A percentile compares a stretch with the other conserved stretches of the same genome.
These are phyloP conservation scores for Apis dorsata DNA, from an alignment of 1,140 invertebrate genomes.

Conservation along the genomic window DNA sequence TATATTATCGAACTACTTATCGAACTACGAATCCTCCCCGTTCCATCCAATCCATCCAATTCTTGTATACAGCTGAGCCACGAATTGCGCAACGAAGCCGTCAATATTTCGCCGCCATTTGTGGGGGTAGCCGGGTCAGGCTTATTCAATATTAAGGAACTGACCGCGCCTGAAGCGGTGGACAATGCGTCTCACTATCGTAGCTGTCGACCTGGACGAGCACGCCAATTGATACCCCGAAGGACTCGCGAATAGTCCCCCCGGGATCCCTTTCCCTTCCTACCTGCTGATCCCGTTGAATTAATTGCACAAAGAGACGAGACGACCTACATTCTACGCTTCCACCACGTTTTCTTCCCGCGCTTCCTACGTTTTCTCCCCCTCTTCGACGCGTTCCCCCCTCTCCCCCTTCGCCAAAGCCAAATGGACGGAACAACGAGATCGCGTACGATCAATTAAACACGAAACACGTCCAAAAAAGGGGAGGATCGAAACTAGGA, in stretches of 20 bases:
- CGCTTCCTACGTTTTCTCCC: neutral
- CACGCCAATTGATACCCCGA: slow-evolving; percentile 71
- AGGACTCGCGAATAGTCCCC: slow-evolving; percentile 68
- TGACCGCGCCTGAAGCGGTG: slow-evolving; percentile 42
- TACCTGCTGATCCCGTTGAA: slow-evolving; percentile 39
- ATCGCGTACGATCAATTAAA: neutral
- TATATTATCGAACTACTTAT: too few species aligned
- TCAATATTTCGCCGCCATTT: slow-evolving; percentile 57
- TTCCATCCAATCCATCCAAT: neutral
- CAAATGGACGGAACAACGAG: too few species aligned
- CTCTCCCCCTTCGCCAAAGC: neutral
- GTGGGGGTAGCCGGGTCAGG: slow-evolving; percentile 41
- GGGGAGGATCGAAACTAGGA: too few species aligned
- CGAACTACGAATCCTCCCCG: too few species aligned
- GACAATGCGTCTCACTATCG: slow-evolving; percentile 70
- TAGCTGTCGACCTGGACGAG: slow-evolving; percentile 67
- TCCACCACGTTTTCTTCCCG: neutral
- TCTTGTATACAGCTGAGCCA: neutral
- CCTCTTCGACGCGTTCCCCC: neutral
- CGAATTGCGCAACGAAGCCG: slow-evolving; percentile 48
- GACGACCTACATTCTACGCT: slow-evolving; percentile 22
- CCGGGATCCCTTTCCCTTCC: slow-evolving; percentile 45
- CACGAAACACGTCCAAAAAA: too few species aligned
- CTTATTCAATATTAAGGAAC: slow-evolving; percentile 70
- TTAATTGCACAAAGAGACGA: slow-evolving; percentile 53